These are phyloP conservation scores for Raja brachyura DNA, from an alignment of 2,113 vertebrate genomes.

Conservation along the genomic window DNA sequence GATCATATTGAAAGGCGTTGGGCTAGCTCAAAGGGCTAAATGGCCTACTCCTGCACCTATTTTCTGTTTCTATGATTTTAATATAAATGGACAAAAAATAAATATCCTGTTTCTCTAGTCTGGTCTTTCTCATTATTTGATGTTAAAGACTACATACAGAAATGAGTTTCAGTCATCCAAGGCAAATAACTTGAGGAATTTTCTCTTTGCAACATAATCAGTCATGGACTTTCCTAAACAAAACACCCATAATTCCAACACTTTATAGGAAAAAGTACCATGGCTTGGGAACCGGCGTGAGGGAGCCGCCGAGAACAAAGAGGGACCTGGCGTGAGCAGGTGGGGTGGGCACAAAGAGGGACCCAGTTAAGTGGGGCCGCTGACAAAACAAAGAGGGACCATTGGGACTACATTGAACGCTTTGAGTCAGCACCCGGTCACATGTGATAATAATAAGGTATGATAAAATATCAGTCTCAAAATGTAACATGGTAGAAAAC, in stretches of 20 bases:
- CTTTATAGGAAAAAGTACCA: conserved; percentile 43
- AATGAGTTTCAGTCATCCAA: conserved; percentile 31
- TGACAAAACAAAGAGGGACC: no score
- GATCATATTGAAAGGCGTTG: no score
- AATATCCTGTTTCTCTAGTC: not conserved
- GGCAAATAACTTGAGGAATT: not conserved
- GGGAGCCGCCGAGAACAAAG: no score
- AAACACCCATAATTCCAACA: conserved; percentile 45
- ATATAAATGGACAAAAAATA: not conserved
- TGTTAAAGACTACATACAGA: conserved; percentile 22
- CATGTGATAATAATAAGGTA: no score
- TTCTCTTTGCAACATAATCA: not conserved
- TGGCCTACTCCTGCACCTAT: no score
- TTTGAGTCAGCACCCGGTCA: no score
- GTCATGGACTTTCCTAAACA: conserved; percentile 43
- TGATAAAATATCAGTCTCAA: not conserved
- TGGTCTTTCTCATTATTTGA: not conserved
- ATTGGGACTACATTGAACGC: no score
- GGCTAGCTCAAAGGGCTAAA: no score
- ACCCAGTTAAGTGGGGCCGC: no score
- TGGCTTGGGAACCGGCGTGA: not conserved
- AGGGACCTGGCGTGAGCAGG: no score
- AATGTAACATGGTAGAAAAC: conserved; percentile 41
- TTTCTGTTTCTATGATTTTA: no score
- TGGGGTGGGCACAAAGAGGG: no score